Percentiles rank a stretch among this genome's conserved stretches.
Evolutionary conservation across 1,140 invertebrate species (phyloP).

Genomic region (Drosophila funebris): DNA sequence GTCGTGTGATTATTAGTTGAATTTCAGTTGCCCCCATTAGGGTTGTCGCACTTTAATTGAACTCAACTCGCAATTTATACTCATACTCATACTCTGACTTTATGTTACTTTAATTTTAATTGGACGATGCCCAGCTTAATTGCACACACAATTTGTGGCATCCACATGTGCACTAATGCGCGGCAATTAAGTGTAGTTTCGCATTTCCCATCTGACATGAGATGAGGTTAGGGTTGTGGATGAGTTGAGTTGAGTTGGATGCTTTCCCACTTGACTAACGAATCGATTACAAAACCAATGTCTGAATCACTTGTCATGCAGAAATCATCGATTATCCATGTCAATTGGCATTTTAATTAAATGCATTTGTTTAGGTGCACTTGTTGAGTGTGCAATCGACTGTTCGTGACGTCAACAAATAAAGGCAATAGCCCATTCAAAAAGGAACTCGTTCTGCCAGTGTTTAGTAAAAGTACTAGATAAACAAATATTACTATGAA

Average conservation of each 20-base stretch:
- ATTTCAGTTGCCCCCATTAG: not conserved
- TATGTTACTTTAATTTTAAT: conserved; percentile 18
- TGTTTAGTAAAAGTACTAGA: not conserved
- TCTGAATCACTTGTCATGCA: conserved; percentile 8
- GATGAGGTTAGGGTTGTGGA: too few relatives aligned
- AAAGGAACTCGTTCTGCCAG: not conserved
- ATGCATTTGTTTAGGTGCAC: conserved; percentile 26
- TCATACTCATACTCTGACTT: not conserved
- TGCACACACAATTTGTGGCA: conserved; percentile 19
- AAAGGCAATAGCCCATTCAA: not conserved
- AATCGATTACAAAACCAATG: conserved; percentile 6
- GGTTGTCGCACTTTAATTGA: conserved; percentile 6
- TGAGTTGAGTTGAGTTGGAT: not conserved
- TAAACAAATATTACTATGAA: not conserved
- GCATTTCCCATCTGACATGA: not conserved
- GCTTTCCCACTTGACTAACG: not conserved
- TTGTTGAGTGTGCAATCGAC: conserved; percentile 17
- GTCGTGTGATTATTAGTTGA: not conserved
- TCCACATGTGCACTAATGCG: conserved; percentile 15
- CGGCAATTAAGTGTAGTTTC: conserved; percentile 20
- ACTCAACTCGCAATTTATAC: not conserved
- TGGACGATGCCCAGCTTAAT: conserved; percentile 27
- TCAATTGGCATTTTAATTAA: conserved; percentile 56
- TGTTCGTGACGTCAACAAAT: conserved; percentile 16
- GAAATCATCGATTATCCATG: conserved; percentile 47